Evolutionary conservation across 2,113 vertebrate genomes (phyloP).

Genomic region (Odocoileus virginianus): DNA sequence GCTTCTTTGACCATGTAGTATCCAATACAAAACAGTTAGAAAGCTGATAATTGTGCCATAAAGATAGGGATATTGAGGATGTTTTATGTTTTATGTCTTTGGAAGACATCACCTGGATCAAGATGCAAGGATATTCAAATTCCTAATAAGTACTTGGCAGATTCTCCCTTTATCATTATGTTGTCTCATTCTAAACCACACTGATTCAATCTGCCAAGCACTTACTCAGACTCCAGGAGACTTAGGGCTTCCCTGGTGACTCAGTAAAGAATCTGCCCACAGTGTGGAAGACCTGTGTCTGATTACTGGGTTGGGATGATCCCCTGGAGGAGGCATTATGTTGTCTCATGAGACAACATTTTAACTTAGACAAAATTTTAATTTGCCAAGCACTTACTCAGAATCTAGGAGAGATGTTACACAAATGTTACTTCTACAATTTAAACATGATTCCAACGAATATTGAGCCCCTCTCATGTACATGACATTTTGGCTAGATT

Average conservation of each 20-base stretch:
- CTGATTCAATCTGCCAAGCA: not conserved
- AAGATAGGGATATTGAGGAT: not conserved
- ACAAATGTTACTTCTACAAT: not conserved
- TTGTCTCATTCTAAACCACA: not conserved
- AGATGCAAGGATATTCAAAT: not conserved
- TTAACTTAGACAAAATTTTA: not conserved
- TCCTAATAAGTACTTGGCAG: not conserved
- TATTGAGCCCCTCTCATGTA: not conserved
- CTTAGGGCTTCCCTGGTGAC: not conserved
- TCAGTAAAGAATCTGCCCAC: not conserved
- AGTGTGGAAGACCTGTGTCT: not conserved
- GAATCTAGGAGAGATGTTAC: not conserved
- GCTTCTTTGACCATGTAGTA: not conserved
- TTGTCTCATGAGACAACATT: not conserved
- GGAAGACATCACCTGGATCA: not conserved
- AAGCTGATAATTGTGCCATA: not conserved
- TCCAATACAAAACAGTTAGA: not conserved
- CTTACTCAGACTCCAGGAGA: not conserved
- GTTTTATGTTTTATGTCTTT: not conserved
- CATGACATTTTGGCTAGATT: not conserved
- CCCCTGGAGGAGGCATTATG: not conserved
- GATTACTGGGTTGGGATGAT: not conserved
- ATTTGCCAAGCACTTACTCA: not conserved
- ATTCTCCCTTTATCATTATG: not conserved
- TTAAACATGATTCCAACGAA: not conserved